phyloP scores from a whole-genome alignment of 2,888 invertebrate species.

The Agrenia bidenticulata region DNA sequence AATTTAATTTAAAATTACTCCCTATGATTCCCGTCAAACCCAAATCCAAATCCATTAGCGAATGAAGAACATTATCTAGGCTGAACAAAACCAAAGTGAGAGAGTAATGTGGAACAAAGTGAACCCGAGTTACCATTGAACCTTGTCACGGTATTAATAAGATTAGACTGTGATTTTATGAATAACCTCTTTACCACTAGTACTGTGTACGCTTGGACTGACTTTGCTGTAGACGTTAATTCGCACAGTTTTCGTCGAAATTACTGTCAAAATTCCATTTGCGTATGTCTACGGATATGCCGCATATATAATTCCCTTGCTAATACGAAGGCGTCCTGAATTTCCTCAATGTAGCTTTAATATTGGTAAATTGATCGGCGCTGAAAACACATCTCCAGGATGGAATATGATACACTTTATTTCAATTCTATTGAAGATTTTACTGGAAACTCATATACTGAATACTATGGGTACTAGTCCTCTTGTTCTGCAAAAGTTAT shows the following conservation, averaged over 20 bases:
- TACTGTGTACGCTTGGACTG: constrained; percentile 4
- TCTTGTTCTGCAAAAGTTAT: too few species aligned
- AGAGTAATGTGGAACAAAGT: constrained; percentile 29
- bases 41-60: too few species aligned
- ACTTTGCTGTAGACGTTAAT: background rate
- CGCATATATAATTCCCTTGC: background rate
- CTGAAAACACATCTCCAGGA: too few species aligned
- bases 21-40: too few species aligned
- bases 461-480: too few species aligned
- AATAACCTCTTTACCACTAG: constrained; percentile 14
- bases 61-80: too few species aligned
- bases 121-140: constrained; percentile 29
- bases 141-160: constrained; percentile 40
- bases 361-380: too few species aligned
- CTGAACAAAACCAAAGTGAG: background rate
- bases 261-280: background rate
- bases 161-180: constrained; percentile 42
- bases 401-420: too few species aligned
- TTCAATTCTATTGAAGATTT: too few species aligned
- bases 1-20: too few species aligned
- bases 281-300: background rate
- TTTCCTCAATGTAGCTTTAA: too few species aligned
- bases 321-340: background rate
- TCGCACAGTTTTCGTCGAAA: background rate
- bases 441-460: too few species aligned